These are phyloP conservation scores for Tenthredo mesomela DNA, from an alignment of 2,888 invertebrate genomes.

Conservation along the genomic window DNA sequence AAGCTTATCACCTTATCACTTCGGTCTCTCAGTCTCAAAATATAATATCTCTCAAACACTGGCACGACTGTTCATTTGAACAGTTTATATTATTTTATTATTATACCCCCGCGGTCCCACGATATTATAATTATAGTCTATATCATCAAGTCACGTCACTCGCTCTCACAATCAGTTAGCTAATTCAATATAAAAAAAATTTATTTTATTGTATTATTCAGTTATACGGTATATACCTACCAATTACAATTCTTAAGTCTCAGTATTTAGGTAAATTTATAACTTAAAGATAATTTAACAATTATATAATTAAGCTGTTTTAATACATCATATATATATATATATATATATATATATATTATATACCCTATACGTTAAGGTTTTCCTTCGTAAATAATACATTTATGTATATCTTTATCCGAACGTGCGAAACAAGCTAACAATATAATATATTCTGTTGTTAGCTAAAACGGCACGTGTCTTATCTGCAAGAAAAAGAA, in stretches of 20 bases:
- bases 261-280: neutral
- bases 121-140: constrained; percentile 3
- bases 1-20: constrained; percentile 38
- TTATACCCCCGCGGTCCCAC: neutral
- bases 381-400: neutral
- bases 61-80: constrained; percentile 2
- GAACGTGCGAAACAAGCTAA: neutral
- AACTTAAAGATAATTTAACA: neutral
- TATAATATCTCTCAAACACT: constrained; percentile 7
- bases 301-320: neutral
- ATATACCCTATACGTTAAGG: neutral
- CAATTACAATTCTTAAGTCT: neutral
- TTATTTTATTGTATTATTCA: neutral
- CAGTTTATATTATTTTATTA: neutral
- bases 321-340: neutral
- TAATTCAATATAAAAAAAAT: neutral
- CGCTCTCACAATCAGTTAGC: constrained; percentile 3
- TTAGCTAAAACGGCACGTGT: constrained; percentile 11
- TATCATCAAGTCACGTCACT: neutral
- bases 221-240: neutral
- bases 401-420: neutral
- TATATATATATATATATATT: neutral
- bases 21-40: constrained; percentile 13
- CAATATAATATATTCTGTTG: constrained; percentile 7
- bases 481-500: neutral